A percentile compares a stretch with the other conserved stretches of the same genome.
Evolutionary conservation across 2,888 invertebrate species (phyloP).

Genomic region (Oxystoma pomonae): DNA sequence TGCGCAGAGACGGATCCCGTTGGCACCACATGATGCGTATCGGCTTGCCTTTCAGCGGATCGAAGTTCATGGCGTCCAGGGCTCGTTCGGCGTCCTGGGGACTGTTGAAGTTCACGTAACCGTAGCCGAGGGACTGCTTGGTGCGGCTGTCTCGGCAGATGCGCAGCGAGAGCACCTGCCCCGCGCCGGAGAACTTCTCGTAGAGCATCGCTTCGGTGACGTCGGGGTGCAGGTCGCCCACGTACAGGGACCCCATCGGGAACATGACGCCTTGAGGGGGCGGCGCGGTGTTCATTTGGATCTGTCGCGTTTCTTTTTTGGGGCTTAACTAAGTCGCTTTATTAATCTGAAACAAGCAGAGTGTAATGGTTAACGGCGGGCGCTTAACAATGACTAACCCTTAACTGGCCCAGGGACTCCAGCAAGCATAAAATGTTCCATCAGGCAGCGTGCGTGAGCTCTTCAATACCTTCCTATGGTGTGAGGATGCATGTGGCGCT

Average conservation of each 20-base stretch:
- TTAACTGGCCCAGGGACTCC: no score
- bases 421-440: no score
- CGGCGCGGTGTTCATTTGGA: conserved; percentile 22
- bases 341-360: no score
- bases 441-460: no score
- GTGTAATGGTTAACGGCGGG: no score
- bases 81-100: conserved; percentile 98
- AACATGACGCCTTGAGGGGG: conserved; percentile 57
- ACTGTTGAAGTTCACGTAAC: conserved; percentile 99
- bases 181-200: conserved; percentile 98
- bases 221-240: conserved; percentile 97
- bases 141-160: conserved; percentile 98
- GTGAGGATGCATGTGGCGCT: no score
- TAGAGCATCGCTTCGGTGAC: conserved; percentile 99
- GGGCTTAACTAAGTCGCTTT: no score
- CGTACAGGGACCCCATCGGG: conserved; percentile 95
- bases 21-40: conserved; percentile 99
- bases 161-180: conserved; percentile 96
- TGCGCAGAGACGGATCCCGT: conserved; percentile 94
- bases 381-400: no score
- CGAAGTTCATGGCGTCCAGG: conserved; percentile 99
- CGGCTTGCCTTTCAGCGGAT: conserved; percentile 85
- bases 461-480: no score
- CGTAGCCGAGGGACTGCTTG: conserved; percentile 96
- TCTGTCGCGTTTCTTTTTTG: neutral